Evolutionary conservation across 2,797 vertebrate species (phyloP), one percentile per base, ranked within the genome.

Genomic region (Podarcis lilfordi): DNA sequence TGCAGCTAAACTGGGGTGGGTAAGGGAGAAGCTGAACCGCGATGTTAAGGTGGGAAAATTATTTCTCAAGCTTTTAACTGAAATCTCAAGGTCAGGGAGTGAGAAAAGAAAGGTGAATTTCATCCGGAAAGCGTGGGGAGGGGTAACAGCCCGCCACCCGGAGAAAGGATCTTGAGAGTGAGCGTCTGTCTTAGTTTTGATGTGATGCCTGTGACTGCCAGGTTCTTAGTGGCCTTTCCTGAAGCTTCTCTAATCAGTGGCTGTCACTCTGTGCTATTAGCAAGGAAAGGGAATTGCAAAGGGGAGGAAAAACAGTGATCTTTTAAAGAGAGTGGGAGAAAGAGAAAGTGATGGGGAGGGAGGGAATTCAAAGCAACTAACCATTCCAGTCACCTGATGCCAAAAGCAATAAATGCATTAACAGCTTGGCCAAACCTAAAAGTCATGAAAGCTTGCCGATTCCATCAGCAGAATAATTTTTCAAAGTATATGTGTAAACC

Each of bases 141-240:
- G 75, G 80, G 91, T 89, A 89, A 89, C 83, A 93, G 88, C 90
- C 64, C 90, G 27, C 77, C 75, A 85, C 80, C 59, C 45, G 27
- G 80, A 89, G 91, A 94, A 93, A 80, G 1, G 11, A 94, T 91
- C 88, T 92, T 92, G 92, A 93, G 91, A 43, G 77, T 87, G 27
- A 17, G 55, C 71, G 17, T 95, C 89, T 88, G 88, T 89, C 89
- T 95, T 91, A 79, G 59, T 93, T 94, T 95, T 92, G 90, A 91
- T 86, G 91, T 90, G 82, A 89, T 92, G 83, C 83, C 90, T 92
- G 5, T 76, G 80, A 78, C 84, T 94, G 92, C 94, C 90, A 96
- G 96, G 93, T 94, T 95, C 92, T 90, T 94, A 85, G 92, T 94
- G 96, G 92, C 95, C 96, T 96, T 96, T 96, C 50, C 50, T 95